Conservation (phyloP, 2,113 vertebrate species). For the Ciconia stormi region DNA sequence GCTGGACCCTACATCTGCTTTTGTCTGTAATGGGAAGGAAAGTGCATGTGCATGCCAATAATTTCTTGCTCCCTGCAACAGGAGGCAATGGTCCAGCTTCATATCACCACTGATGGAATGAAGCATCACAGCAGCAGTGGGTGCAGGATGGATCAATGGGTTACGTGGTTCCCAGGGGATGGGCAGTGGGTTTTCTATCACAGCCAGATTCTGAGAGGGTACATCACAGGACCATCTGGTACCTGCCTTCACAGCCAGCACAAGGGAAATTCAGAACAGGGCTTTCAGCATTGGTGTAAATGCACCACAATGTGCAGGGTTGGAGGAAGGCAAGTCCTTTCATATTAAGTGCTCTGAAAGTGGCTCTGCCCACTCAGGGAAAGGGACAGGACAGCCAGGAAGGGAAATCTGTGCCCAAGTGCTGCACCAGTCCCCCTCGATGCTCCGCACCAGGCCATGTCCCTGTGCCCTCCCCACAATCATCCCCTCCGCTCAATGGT, state of each 20-base stretch:
- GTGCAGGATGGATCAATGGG: not conserved
- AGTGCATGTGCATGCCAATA: not conserved
- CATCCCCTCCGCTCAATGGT: not conserved
- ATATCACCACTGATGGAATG: accelerated
- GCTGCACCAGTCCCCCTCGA: not conserved
- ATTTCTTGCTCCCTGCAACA: not conserved
- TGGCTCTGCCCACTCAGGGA: not conserved
- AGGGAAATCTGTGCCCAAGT: not conserved
- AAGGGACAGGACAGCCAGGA: not conserved
- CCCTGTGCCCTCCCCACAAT: not conserved
- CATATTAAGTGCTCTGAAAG: not conserved
- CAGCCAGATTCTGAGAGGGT: not conserved
- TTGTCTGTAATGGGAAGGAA: not conserved
- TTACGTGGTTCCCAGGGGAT: accelerated
- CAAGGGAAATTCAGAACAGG: not conserved
- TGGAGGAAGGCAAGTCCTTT: not conserved
- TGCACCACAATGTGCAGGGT: accelerated
- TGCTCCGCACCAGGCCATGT: not conserved
- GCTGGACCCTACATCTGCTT: not conserved
- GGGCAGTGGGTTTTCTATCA: not conserved
- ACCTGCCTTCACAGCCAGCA: not conserved
- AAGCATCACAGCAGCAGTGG: not conserved
- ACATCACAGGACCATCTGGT: not conserved
- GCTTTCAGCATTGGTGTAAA: not conserved
- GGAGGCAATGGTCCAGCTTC: accelerated